Conservation (phyloP, 2,797 vertebrate genomes). For the Caiman crocodilus region DNA sequence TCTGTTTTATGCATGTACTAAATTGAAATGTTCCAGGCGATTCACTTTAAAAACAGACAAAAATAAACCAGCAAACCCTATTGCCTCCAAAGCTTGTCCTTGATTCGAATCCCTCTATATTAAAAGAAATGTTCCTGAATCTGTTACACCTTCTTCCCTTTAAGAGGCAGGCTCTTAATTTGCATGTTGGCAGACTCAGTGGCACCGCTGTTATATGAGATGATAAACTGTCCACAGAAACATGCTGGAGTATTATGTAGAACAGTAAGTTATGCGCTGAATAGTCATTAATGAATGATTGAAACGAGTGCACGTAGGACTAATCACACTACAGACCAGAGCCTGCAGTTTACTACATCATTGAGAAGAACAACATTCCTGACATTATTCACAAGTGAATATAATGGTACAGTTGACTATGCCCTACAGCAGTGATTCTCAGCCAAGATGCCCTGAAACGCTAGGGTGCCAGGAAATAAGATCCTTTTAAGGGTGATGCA, state of each 20-base stretch:
- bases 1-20: background rate
- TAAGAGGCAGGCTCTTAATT: background rate
- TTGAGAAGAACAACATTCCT: background rate
- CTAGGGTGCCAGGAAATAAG: no score
- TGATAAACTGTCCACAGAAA: background rate
- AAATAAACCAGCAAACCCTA: background rate
- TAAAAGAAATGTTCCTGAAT: background rate
- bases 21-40: background rate
- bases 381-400: background rate
- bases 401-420: background rate
- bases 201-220: background rate
- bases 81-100: accelerated
- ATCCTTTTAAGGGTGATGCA: no score
- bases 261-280: background rate
- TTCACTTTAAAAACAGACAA: background rate
- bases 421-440: no score
- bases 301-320: background rate
- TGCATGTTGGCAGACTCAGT: background rate
- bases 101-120: background rate
- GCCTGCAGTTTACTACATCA: background rate
- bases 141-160: background rate
- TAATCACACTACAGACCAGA: background rate
- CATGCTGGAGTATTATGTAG: accelerated
- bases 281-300: background rate
- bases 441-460: background rate